Evolutionary conservation across 2,888 invertebrate genomes (phyloP).

Genomic region (Ornithoptera priamus): DNA sequence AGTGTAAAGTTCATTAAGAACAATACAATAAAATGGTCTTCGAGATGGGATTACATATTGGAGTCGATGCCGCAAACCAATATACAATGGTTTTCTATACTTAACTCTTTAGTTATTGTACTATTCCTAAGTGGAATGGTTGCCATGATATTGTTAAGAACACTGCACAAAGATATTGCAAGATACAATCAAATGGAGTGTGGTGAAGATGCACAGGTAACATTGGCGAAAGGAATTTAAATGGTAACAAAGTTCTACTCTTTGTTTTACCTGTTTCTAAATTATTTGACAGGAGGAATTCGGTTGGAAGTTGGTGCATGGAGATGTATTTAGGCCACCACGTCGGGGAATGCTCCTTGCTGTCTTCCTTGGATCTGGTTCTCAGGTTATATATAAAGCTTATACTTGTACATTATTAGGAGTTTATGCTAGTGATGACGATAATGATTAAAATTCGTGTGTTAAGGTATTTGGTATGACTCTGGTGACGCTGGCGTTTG

Average conservation of each 20-base stretch:
- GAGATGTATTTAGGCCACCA: conserved; percentile 98
- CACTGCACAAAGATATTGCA: conserved; percentile 98
- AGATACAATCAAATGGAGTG: conserved; percentile 97
- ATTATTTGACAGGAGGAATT: conserved; percentile 88
- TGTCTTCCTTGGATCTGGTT: conserved; percentile 97
- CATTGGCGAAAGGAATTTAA: conserved; percentile 27
- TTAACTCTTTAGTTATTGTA: conserved; percentile 98
- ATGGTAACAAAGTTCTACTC: background rate
- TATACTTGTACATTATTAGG: no score
- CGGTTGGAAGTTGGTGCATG: conserved; percentile 99
- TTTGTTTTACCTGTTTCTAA: background rate
- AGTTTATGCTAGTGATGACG: background rate
- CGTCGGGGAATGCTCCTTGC: conserved; percentile 97
- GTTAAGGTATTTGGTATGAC: conserved; percentile 91
- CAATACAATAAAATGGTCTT: conserved; percentile 97
- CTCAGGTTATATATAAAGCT: conserved; percentile 83
- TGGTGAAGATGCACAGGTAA: conserved; percentile 95
- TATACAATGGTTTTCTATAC: conserved; percentile 99
- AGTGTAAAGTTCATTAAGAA: conserved; percentile 89
- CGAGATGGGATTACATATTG: conserved; percentile 99
- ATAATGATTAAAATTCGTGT: background rate
- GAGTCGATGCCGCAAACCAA: conserved; percentile 99
- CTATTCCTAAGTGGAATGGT: conserved; percentile 99
- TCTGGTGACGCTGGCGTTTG: conserved; percentile 96
- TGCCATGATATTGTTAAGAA: conserved; percentile 98